phyloP scores from a whole-genome alignment of 2,797 vertebrate species.

The Coracias cyanogaster region DNA sequence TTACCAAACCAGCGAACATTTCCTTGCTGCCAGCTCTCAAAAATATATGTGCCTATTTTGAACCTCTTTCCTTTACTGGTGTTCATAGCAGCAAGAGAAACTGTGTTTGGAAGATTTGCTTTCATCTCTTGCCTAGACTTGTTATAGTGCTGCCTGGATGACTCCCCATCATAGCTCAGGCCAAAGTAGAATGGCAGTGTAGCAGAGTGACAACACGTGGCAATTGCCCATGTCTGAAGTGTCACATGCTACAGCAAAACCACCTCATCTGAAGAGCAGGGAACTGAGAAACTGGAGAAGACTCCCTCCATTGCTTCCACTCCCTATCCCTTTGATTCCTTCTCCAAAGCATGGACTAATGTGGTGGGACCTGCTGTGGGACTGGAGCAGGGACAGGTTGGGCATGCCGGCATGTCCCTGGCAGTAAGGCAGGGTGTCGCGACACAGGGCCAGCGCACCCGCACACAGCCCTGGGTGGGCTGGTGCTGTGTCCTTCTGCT shows the following conservation, averaged over 20 bases:
- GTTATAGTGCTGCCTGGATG: fast-evolving
- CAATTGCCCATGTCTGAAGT: background rate
- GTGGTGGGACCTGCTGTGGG: background rate
- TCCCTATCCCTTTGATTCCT: background rate
- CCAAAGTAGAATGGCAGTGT: fast-evolving
- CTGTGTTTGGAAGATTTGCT: background rate
- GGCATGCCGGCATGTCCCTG: fast-evolving
- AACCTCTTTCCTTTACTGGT: background rate
- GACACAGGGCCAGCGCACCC: no score
- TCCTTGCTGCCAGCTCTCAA: background rate
- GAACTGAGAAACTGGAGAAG: background rate
- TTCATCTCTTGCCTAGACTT: background rate
- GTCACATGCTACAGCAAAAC: background rate
- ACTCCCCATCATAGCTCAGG: background rate
- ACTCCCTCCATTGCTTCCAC: background rate
- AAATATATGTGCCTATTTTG: background rate
- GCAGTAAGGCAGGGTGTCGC: no score
- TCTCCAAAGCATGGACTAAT: background rate
- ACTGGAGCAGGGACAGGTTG: background rate
- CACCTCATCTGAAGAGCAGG: background rate
- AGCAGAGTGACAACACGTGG: background rate
- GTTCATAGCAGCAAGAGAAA: background rate
- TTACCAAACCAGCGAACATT: background rate
- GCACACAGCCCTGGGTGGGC: no score
- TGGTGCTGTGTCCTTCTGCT: fast-evolving